Base-by-base conservation (phyloP, 2,888 invertebrate genomes). In the Brachypalpus laphriformis region DNA sequence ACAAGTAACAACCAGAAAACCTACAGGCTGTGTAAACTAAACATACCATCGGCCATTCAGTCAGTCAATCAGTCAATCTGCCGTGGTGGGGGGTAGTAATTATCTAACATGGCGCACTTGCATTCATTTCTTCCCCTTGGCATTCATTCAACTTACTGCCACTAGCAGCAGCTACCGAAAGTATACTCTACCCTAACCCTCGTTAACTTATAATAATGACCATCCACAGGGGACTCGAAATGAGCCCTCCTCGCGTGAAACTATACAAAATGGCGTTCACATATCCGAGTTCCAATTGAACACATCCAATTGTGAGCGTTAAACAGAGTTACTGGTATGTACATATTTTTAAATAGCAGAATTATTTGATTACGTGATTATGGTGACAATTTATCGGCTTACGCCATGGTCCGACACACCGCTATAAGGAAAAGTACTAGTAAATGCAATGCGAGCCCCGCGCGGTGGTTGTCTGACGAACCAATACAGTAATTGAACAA, bases 351-450 rank as follows among this genome's bases (percentile, higher is more conserved):
- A 70, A 83, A 83, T 78, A 80, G 83, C 63, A 65, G 70, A 78
- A 74, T 78, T 78, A 83, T 83, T 72, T 77, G 78, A 82, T 82
- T 82, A 77, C 65, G 66, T 77, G 72, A 78, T 77, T 82, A 77
- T 66, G 66, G 72, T 72, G 61, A 77, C 82, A 72, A 68, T 66
- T 82, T 74, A 31, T 70, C 16, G 61, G 31, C 20, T 45, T 70
- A 61, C 63, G 61, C 63, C 68, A 49, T 45, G 63, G 28, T 45
- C n/a, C 34, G n/a, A 22, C 14, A 61, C 72, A 40, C n/a, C 16
- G 25, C 34, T 54, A 40, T 45, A 34, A 65, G 40, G 49, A 47
- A 14, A 51, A 63, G 42, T 45, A 9, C 2, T 45, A 63, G 42
- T 47, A 82, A 25, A 57, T 65, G 68, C 20, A 28, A 11, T 9